A percentile compares a stretch with the other conserved stretches of the same genome.
Conservation (phyloP, 1,140 invertebrate genomes). For the Bilobella aurantiaca region DNA sequence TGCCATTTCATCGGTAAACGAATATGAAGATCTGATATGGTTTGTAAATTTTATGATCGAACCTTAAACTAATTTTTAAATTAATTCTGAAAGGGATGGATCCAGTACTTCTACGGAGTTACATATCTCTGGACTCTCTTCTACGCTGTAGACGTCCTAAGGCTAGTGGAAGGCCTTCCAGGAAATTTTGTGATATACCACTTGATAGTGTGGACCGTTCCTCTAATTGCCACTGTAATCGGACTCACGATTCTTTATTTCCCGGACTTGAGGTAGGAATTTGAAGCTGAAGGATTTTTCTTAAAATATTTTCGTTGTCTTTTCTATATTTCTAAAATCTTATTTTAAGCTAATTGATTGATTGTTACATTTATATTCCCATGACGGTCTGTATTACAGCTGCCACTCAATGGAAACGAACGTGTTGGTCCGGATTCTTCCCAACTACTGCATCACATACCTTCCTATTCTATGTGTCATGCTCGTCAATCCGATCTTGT, state of each 20-base stretch:
- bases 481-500: constrained; percentile 63
- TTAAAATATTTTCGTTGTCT: too few species aligned
- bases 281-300: neutral
- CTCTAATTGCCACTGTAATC: constrained; percentile 53
- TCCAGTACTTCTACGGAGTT: constrained; percentile 71
- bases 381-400: constrained; percentile 46
- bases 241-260: constrained; percentile 61
- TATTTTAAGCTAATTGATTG: neutral
- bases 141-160: constrained; percentile 66
- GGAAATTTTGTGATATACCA: constrained; percentile 53
- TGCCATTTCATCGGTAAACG: constrained; percentile 57
- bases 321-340: too few species aligned
- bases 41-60: constrained; percentile 3
- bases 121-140: constrained; percentile 74
- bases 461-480: constrained; percentile 60
- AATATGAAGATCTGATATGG: neutral
- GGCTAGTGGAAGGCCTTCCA: constrained; percentile 51
- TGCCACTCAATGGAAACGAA: constrained; percentile 56
- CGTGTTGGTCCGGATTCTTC: constrained; percentile 55
- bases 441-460: constrained; percentile 66
- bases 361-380: too few species aligned
- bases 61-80: constrained; percentile 33
- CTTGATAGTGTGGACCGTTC: constrained; percentile 56
- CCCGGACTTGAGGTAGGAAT: constrained; percentile 60
- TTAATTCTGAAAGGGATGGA: constrained; percentile 70